Conservation (phyloP, 2,888 invertebrate species). For the Trichopria drosophilae region DNA sequence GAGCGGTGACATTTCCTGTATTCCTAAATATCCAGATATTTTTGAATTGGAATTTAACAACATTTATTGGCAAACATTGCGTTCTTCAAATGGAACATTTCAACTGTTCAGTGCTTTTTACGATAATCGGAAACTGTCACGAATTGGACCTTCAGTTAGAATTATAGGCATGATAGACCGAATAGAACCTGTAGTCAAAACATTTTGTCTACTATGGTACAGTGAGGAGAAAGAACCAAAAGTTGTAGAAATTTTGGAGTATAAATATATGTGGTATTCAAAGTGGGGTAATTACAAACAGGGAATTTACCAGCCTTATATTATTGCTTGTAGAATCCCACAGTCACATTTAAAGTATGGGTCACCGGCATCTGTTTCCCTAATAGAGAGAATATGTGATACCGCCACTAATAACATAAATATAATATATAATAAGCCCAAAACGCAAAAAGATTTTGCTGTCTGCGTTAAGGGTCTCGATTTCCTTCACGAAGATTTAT, state of each 20-base stretch:
- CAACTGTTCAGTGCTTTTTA: constrained; percentile 89
- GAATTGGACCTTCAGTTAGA: constrained; percentile 80
- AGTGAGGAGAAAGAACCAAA: constrained; percentile 81
- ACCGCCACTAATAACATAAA: constrained; percentile 82
- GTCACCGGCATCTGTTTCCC: constrained; percentile 80
- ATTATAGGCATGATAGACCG: constrained; percentile 88
- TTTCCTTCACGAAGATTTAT: constrained; percentile 88
- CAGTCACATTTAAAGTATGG: constrained; percentile 69
- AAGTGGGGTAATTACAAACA: constrained; percentile 95
- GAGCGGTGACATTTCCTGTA: constrained; percentile 69
- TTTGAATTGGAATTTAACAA: constrained; percentile 92
- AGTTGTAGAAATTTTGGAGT: constrained; percentile 80
- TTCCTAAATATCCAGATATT: constrained; percentile 75
- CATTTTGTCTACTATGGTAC: constrained; percentile 89
- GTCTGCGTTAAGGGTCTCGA: constrained; percentile 94
- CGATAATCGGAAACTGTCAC: constrained; percentile 76
- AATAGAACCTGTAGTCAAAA: constrained; percentile 79
- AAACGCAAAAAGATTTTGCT: constrained; percentile 77
- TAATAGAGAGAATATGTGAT: constrained; percentile 84
- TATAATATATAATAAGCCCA: constrained; percentile 79
- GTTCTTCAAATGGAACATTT: constrained; percentile 83
- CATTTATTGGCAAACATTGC: constrained; percentile 88
- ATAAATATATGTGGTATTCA: constrained; percentile 92
- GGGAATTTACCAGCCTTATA: constrained; percentile 86
- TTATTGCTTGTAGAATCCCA: constrained; percentile 87